Conservation (phyloP, 1,140 invertebrate species). For the Drosophila tani region DNA sequence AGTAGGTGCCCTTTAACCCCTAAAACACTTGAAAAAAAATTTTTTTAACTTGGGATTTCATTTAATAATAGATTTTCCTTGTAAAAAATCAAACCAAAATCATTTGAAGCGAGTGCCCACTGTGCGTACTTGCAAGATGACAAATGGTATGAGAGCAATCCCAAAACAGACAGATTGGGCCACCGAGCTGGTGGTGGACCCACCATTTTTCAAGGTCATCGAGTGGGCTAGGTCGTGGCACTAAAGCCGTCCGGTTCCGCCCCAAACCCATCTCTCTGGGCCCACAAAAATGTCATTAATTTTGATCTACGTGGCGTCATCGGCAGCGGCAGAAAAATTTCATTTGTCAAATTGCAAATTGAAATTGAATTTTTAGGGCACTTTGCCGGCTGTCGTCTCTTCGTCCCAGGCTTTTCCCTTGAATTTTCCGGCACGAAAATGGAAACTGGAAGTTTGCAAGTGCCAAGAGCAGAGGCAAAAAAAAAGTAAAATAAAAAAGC, state of each 20-base stretch:
- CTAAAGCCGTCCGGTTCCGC: not conserved
- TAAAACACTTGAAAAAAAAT: not conserved
- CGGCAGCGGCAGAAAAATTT: slow-evolving; percentile 54
- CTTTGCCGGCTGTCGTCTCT: slow-evolving; percentile 1
- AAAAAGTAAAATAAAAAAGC: no score
- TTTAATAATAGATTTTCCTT: not conserved
- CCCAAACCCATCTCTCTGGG: not conserved
- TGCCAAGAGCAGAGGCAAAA: not conserved
- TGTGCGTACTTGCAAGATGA: slow-evolving; percentile 9
- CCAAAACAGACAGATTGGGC: slow-evolving; percentile 14
- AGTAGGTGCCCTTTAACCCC: not conserved
- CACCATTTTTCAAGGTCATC: slow-evolving; percentile 38
- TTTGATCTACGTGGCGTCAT: slow-evolving; percentile 56
- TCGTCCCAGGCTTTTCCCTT: not conserved
- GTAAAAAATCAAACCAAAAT: not conserved
- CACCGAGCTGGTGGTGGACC: not conserved
- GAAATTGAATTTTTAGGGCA: slow-evolving; percentile 70
- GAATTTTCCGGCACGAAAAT: slow-evolving; percentile 9
- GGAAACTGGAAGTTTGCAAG: slow-evolving; percentile 3
- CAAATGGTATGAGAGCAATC: slow-evolving; percentile 15
- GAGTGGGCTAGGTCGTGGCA: slow-evolving; percentile 60
- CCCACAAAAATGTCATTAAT: slow-evolving; percentile 66
- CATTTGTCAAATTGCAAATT: slow-evolving; percentile 79
- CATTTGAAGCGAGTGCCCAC: not conserved
- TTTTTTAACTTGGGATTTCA: not conserved